Base-by-base conservation (phyloP, 1,140 invertebrate genomes). In the Heliothis subflexa region DNA sequence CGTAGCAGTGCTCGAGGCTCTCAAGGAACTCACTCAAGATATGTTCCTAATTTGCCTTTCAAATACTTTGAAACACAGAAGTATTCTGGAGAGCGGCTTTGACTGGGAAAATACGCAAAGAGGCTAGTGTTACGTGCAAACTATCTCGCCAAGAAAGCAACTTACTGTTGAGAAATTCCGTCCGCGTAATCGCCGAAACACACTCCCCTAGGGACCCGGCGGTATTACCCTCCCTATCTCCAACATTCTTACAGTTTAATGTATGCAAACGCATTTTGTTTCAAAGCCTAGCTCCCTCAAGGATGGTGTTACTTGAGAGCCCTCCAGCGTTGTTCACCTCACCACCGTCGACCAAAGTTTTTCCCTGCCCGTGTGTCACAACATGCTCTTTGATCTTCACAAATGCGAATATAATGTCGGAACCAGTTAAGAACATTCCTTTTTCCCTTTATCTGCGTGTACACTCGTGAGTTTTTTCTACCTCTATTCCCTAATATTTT, bases 251-350 rank as follows among this genome's bases (percentile, higher is more conserved):
- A 94, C 86, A 92, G 88, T 93, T 94, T 93, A 94, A 94, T 93
- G 88, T 94, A 94, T 94, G 93, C 92, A 94, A 94, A 94, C 92
- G 92, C 93, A 94, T 93, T 94, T 94, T 94, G 93, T 94, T 94
- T 93, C 93, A 93, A 94, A 94, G 92, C 89, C 88, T 89, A 87
- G 86, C 88, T 91, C 92, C 91, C 93, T 89, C 86, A 90, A 89
- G 87, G 81, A 91, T 85, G 91, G 87, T 88, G 89, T 93, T 91
- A 88, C 84, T 91, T 75, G 78, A 88, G 86, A 83, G 81, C 91
- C 91, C 91, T 89, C 86, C 2, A 83, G 92, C 90, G 74, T 80
- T 76, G 83, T 79, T 87, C 86, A 88, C 89, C 85, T 90, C 84
- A 75, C 85, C 55, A 75, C 79, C 83, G 83, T 78, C 81, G 85